These are phyloP conservation scores for Diogma glabrata DNA, from an alignment of 2,888 invertebrate species.

Conservation along the genomic window DNA sequence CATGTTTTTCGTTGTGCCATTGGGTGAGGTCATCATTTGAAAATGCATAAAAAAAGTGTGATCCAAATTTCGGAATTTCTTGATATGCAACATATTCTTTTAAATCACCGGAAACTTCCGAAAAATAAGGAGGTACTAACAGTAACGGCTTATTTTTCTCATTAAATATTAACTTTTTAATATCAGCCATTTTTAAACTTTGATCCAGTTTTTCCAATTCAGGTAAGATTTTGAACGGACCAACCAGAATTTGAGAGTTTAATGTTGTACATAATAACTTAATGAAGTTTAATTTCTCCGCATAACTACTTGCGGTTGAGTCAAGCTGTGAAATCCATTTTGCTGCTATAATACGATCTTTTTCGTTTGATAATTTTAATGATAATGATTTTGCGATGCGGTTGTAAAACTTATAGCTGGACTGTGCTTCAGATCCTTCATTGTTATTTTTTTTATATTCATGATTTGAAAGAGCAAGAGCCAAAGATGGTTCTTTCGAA, in stretches of 20 bases:
- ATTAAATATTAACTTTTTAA: background rate
- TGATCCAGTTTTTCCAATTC: background rate
- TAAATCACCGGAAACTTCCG: background rate
- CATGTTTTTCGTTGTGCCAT: background rate
- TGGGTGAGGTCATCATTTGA: background rate
- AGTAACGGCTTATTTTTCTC: too few relatives aligned
- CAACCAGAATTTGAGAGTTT: background rate
- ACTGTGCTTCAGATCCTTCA: too few relatives aligned
- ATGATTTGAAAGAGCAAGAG: too few relatives aligned
- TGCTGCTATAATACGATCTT: background rate
- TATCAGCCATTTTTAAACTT: background rate
- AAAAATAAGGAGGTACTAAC: background rate
- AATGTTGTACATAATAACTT: background rate
- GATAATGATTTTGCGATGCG: background rate
- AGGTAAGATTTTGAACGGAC: background rate
- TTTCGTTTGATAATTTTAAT: background rate
- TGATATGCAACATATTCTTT: conserved; percentile 1
- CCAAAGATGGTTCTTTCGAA: background rate
- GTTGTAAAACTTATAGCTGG: background rate
- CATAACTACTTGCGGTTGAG: background rate
- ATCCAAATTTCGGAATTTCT: background rate
- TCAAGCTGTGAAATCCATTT: conserved; percentile 4
- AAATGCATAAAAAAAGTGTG: conserved; percentile 2
- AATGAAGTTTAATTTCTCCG: background rate
- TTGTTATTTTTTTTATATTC: too few relatives aligned